Percentiles rank a stretch among this genome's conserved stretches.
Conservation (phyloP, 2,113 vertebrate genomes). For the Helogale parvula region DNA sequence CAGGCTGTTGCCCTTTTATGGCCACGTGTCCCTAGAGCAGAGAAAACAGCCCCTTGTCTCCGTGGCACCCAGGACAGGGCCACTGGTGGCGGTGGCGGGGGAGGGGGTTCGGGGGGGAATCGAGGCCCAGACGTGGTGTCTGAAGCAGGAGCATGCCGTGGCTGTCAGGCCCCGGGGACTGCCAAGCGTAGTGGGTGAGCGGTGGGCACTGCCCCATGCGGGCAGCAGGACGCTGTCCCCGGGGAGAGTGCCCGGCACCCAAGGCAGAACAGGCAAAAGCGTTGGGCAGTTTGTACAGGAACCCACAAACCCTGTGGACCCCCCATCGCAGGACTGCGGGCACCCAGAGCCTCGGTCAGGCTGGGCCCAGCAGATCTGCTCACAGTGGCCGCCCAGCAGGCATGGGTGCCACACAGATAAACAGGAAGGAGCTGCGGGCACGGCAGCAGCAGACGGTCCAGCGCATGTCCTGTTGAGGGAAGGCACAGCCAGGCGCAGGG, state of each 20-base stretch:
- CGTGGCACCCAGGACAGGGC: background rate
- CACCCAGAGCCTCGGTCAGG: too few species aligned
- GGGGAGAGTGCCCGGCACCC: background rate
- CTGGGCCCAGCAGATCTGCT: background rate
- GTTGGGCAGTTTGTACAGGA: background rate
- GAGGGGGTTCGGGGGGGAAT: rapidly evolving
- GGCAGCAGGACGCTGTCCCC: rapidly evolving
- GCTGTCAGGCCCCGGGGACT: background rate
- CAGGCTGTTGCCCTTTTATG: background rate
- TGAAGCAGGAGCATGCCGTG: background rate
- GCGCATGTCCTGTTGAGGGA: background rate
- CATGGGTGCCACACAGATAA: too few species aligned
- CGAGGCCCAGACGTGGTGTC: rapidly evolving
- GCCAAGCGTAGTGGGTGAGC: background rate
- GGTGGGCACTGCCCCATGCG: background rate
- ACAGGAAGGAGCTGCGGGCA: background rate
- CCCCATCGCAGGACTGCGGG: too few species aligned
- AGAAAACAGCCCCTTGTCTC: background rate
- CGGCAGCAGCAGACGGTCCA: background rate
- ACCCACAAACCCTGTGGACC: background rate
- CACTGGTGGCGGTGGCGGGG: background rate
- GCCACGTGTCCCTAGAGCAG: background rate
- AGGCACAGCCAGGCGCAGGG: background rate
- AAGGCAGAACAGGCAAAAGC: background rate
- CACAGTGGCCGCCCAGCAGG: too few species aligned